Percentiles rank a stretch among this genome's conserved stretches.
Evolutionary conservation across 2,113 vertebrate genomes (phyloP).

Genomic region (Physeter macrocephalus): DNA sequence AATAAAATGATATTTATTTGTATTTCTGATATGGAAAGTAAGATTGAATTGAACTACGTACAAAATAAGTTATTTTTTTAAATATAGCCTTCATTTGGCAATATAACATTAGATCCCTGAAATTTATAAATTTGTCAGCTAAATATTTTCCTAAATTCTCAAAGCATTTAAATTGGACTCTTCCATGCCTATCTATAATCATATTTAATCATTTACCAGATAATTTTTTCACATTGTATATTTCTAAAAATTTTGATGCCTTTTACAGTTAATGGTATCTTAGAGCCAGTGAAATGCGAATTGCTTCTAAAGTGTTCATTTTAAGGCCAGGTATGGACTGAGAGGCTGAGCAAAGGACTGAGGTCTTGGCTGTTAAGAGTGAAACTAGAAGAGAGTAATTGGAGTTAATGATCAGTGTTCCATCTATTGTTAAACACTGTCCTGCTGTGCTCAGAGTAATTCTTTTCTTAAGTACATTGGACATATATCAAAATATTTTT

Average conservation of each 20-base stretch:
- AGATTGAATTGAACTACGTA: not conserved
- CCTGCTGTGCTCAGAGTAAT: not conserved
- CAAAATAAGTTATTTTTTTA: not conserved
- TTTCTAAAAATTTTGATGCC: not conserved
- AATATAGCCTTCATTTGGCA: not conserved
- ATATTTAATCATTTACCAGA: not conserved
- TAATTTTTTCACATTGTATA: not conserved
- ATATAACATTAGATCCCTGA: not conserved
- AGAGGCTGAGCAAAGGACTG: not conserved
- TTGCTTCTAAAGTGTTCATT: not conserved
- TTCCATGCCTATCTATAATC: not conserved
- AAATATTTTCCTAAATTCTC: not conserved
- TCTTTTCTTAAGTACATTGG: not conserved
- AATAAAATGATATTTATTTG: not conserved
- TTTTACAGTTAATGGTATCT: not conserved
- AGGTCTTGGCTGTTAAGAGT: not conserved
- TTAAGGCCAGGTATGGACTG: not conserved
- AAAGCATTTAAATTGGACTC: not conserved
- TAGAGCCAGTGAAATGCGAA: not conserved
- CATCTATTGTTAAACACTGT: not conserved
- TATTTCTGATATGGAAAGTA: not conserved
- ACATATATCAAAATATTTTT: not conserved
- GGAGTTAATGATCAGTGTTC: not conserved
- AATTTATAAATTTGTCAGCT: not conserved
- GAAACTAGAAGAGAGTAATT: not conserved